Conservation (phyloP, 2,113 vertebrate genomes). For the Passer montanus region DNA sequence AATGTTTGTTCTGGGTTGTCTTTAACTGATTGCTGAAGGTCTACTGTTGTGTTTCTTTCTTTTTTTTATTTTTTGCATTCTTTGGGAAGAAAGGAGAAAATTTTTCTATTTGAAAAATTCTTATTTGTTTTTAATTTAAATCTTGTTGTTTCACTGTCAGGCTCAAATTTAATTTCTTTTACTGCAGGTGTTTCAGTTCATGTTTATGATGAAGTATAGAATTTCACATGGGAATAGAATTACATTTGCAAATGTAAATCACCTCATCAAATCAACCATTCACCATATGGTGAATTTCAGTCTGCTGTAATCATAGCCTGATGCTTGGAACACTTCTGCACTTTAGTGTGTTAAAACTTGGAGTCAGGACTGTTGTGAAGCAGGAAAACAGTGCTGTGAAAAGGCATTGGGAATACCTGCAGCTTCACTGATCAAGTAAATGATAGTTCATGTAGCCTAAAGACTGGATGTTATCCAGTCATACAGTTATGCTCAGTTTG, state of each 20-base stretch:
- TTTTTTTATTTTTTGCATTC: neutral
- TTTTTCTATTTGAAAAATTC: neutral
- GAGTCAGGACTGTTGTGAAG: neutral
- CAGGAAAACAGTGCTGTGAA: neutral
- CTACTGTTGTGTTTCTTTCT: neutral
- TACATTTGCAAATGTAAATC: neutral
- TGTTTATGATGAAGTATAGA: neutral
- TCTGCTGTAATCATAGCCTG: neutral
- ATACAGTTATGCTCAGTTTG: neutral
- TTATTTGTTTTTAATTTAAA: neutral
- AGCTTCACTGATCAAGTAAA: neutral
- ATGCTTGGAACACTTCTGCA: neutral
- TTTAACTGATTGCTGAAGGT: neutral
- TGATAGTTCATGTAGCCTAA: neutral
- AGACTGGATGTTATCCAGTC: neutral
- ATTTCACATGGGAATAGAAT: neutral
- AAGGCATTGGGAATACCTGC: neutral
- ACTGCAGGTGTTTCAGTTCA: neutral
- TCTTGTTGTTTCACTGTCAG: neutral
- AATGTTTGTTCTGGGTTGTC: neutral
- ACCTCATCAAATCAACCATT: neutral
- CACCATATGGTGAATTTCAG: conserved; percentile 6
- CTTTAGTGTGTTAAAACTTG: neutral
- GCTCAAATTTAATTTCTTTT: neutral
- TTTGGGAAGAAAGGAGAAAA: neutral